Evolutionary conservation across 2,888 invertebrate genomes (phyloP).

Genomic region (Loripinus fragilis): DNA sequence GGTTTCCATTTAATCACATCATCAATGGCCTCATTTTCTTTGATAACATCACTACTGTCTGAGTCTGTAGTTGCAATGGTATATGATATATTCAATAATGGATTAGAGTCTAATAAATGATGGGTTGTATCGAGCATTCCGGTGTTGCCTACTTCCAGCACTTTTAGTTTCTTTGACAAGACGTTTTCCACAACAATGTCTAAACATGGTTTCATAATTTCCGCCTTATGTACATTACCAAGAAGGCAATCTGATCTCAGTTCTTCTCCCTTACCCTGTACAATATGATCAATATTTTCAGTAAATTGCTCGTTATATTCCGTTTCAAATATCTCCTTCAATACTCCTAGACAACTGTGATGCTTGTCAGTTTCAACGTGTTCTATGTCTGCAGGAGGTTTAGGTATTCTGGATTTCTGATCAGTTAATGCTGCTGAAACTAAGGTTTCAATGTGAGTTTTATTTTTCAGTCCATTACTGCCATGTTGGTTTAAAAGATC

Average conservation of each 20-base stretch:
- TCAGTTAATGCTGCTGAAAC: neutral
- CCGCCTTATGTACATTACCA: constrained; percentile 39
- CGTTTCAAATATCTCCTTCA: constrained; percentile 35
- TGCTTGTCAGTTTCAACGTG: neutral
- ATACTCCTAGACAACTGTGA: constrained; percentile 30
- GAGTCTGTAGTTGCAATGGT: constrained; percentile 84
- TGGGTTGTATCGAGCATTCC: constrained; percentile 64
- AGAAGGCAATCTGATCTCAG: constrained; percentile 36
- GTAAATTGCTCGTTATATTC: constrained; percentile 29
- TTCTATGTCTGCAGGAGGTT: neutral
- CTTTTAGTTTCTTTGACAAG: constrained; percentile 66
- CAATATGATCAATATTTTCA: constrained; percentile 20
- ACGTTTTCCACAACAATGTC: constrained; percentile 84
- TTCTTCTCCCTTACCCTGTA: constrained; percentile 5
- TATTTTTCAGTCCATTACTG: constrained; percentile 31
- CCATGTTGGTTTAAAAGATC: constrained; percentile 20
- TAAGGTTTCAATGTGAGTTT: constrained; percentile 25
- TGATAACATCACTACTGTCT: constrained; percentile 42
- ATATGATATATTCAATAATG: constrained; percentile 87
- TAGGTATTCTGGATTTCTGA: neutral
- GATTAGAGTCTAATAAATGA: constrained; percentile 87
- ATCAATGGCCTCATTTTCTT: constrained; percentile 83
- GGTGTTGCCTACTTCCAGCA: constrained; percentile 87
- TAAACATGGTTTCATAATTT: constrained; percentile 83
- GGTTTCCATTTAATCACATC: constrained; percentile 88